phyloP scores from a whole-genome alignment of 2,113 vertebrate genomes.

The Oriolus oriolus region DNA sequence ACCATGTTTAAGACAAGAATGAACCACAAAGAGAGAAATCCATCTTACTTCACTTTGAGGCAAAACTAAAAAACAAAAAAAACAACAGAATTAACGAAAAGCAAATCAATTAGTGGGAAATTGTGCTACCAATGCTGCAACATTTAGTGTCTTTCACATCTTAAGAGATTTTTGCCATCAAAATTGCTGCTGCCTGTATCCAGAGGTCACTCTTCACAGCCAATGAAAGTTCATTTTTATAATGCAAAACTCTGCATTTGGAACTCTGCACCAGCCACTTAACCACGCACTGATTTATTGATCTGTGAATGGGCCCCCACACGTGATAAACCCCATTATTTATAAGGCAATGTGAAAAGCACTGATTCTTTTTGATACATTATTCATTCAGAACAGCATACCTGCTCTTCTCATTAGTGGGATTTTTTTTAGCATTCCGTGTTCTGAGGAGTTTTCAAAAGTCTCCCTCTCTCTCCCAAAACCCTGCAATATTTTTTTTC shows the following conservation, averaged over 20 bases:
- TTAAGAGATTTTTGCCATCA: not conserved
- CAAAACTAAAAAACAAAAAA: not conserved
- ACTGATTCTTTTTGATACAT: not conserved
- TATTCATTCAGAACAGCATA: not conserved
- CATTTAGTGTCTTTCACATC: accelerated
- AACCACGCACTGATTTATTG: not conserved
- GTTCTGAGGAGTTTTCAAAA: not conserved
- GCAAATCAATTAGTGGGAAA: not conserved
- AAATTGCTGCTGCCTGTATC: not conserved
- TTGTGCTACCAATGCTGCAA: not conserved
- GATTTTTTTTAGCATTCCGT: not conserved
- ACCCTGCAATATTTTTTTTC: not conserved
- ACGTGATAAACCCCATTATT: not conserved
- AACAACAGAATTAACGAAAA: accelerated
- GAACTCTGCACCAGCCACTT: not conserved
- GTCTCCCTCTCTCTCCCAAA: not conserved
- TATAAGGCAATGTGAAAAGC: not conserved
- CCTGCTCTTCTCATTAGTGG: not conserved
- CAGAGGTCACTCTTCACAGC: not conserved
- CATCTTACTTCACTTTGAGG: not conserved
- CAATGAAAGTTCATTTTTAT: not conserved
- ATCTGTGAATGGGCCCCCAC: not conserved
- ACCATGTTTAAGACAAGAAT: not conserved
- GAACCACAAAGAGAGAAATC: not conserved
- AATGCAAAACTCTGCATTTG: not conserved